phyloP scores from a whole-genome alignment of 2,797 vertebrate genomes.

The Fratercula arctica region DNA sequence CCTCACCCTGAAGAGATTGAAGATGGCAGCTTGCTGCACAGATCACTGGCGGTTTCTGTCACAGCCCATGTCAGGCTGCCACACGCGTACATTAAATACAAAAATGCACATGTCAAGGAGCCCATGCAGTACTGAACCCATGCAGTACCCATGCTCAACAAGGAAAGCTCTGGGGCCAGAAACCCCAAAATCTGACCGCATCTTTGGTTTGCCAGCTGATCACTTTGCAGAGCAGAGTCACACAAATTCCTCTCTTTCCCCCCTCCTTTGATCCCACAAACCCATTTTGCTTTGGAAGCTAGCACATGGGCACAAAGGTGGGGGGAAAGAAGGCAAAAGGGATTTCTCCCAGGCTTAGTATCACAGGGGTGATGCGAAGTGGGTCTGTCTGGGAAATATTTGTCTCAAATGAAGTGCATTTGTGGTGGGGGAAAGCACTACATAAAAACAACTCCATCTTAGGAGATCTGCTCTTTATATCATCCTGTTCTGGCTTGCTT shows the following conservation, averaged over 20 bases:
- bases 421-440: not conserved
- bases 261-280: not conserved
- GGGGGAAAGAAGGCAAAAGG: not conserved
- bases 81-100: not conserved
- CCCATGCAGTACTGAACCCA: not conserved
- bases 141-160: not conserved
- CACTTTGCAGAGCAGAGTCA: not conserved
- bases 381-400: not conserved
- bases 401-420: not conserved
- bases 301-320: not conserved
- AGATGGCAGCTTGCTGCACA: not conserved
- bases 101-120: not conserved
- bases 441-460: not conserved
- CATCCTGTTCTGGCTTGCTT: constrained; percentile 1
- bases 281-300: not conserved
- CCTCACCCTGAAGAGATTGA: not conserved
- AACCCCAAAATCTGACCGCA: not conserved
- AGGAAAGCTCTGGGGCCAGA: not conserved
- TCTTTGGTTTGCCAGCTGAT: not conserved
- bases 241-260: not conserved
- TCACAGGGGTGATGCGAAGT: not conserved
- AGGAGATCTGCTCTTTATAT: not conserved
- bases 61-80: not conserved
- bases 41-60: not conserved
- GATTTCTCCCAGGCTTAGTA: not conserved